A percentile compares a stretch with the other conserved stretches of the same genome.
Evolutionary conservation across 2,113 vertebrate species (phyloP).

Genomic region (Gadus chalcogrammus): DNA sequence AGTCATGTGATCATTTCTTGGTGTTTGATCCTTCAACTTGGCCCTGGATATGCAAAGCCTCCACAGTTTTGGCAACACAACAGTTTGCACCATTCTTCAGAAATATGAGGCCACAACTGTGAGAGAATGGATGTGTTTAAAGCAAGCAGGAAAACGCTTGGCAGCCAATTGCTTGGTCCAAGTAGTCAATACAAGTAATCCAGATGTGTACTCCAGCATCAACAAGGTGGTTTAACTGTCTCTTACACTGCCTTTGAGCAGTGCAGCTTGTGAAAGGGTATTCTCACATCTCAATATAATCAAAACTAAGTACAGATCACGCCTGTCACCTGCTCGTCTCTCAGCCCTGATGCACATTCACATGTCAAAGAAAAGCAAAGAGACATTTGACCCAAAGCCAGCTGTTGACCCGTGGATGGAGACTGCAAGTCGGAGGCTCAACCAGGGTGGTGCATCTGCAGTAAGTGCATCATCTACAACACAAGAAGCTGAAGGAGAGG

Average conservation of each 20-base stretch:
- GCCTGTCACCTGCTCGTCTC: constrained; percentile 13
- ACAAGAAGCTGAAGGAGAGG: too few species aligned
- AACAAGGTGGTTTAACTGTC: neutral
- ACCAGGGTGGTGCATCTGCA: neutral
- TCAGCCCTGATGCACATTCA: constrained; percentile 30
- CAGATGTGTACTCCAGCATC: constrained; percentile 6
- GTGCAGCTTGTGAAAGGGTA: constrained; percentile 6
- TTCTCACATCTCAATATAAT: constrained; percentile 2
- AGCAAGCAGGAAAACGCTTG: constrained; percentile 1
- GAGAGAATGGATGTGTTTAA: too few species aligned
- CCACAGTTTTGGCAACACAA: constrained; percentile 7
- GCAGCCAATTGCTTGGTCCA: neutral
- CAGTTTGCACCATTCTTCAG: neutral
- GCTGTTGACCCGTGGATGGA: constrained; percentile 19
- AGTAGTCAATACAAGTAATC: neutral
- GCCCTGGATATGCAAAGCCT: constrained; percentile 18
- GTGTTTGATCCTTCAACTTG: constrained; percentile 2
- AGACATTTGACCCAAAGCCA: constrained; percentile 26
- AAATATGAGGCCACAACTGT: constrained; percentile 7
- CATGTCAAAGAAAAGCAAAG: constrained; percentile 19
- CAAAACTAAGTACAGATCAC: constrained; percentile 30
- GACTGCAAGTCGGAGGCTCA: constrained; percentile 14
- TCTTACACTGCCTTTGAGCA: constrained; percentile 10
- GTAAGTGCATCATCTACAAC: neutral
- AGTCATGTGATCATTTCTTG: constrained; percentile 1